Evolutionary conservation across 2,797 vertebrate genomes (phyloP), one percentile per base, ranked within the genome.

Genomic region (Tinamus major): DNA sequence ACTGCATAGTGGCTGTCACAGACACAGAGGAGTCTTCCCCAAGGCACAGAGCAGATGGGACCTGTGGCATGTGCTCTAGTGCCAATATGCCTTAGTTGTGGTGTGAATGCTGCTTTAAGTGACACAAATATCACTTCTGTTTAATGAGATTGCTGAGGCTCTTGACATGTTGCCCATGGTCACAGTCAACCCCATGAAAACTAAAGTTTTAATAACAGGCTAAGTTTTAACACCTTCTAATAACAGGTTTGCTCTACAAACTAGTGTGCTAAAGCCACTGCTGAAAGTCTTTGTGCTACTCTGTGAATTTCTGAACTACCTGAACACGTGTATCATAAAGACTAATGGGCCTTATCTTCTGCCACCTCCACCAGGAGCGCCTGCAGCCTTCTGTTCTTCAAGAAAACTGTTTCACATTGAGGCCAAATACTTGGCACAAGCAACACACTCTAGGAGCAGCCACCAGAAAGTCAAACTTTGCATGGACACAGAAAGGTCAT

Each of bases 401-500:
- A 79, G 59, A 4, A n/a, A 48, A 42, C 35, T 19, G 15, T 33
- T 51, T 49, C 48, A 49, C 23, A 49, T 11, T 21, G 20, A 39
- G 2, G 24, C 44, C 70, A 62, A 3, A 2, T 0, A 3, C 6
- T 0, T 27, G 35, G 42, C 26, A 77, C 13, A 33, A 80, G 7
- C 35, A 11, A 6, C 2, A 48, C 7, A 29, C n/a, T 55, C 4
- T n/a, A 3, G 2, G 14, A 41, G 63, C 1, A 1, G 23, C 48
- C 13, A 18, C 20, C 19, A 68, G 64, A 8, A 31, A 80, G 13
- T 1, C 24, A 35, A 26, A 20, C 29, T 69, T 26, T 2, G 6
- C 7, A 1, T 0, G 37, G 19, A 42, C 26, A 3, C 5, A 39
- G 67, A 48, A 27, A 37, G 18, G 17, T 37, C 12, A 37, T 19